These are phyloP conservation scores for Natator depressus DNA, from an alignment of 2,113 vertebrate species.

Conservation along the genomic window DNA sequence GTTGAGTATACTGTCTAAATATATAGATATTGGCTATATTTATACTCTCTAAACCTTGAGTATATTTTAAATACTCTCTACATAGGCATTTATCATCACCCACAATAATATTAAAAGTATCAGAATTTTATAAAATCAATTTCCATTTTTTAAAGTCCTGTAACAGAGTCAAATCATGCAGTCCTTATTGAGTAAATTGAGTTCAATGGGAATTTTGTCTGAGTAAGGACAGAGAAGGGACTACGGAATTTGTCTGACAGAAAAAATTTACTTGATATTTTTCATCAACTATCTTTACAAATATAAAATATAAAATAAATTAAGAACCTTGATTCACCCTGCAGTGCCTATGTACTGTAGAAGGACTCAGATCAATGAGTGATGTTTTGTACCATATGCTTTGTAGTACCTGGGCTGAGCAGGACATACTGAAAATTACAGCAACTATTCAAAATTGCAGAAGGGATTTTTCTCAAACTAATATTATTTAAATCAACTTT, in stretches of 20 bases:
- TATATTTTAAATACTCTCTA: not conserved
- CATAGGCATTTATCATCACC: not conserved
- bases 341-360: not conserved
- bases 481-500: not conserved
- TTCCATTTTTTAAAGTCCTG: not conserved
- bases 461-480: not conserved
- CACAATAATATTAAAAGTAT: not conserved
- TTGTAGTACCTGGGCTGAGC: not conserved
- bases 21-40: not conserved
- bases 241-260: not conserved
- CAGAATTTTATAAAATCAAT: not conserved
- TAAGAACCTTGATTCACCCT: not conserved
- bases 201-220: not conserved
- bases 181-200: not conserved
- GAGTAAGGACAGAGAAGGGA: not conserved
- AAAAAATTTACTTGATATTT: not conserved
- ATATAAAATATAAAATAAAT: not conserved
- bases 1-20: not conserved
- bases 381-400: not conserved
- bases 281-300: not conserved
- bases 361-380: not conserved
- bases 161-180: not conserved
- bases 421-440: rapidly evolving
- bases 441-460: not conserved
- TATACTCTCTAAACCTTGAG: not conserved